These are phyloP conservation scores for Sphaerophoria rueppellii DNA, from an alignment of 2,888 invertebrate species.

Conservation along the genomic window DNA sequence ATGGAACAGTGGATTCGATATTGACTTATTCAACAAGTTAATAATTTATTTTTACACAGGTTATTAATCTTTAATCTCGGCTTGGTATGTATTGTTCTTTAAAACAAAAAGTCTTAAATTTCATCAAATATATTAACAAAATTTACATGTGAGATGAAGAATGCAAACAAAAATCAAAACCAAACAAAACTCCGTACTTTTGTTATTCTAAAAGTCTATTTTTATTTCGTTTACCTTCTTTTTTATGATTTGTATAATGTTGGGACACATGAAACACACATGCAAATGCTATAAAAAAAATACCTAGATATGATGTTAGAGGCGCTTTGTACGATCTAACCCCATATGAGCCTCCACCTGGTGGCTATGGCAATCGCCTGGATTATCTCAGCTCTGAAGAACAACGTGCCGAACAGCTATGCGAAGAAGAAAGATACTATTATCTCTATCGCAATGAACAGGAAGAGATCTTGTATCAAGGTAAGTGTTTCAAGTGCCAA, in stretches of 20 bases:
- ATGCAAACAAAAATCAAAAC: constrained; percentile 45
- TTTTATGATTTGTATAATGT: constrained; percentile 73
- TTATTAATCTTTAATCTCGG: constrained; percentile 67
- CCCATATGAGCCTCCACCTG: constrained; percentile 90
- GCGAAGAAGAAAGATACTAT: constrained; percentile 97
- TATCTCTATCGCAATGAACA: constrained; percentile 93
- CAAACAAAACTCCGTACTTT: constrained; percentile 20
- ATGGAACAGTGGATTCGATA: constrained; percentile 52
- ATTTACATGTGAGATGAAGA: constrained; percentile 49
- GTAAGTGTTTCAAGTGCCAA: constrained; percentile 83
- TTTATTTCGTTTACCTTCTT: constrained; percentile 70
- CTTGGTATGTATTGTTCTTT: constrained; percentile 70
- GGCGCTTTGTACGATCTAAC: constrained; percentile 94
- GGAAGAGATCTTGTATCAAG: constrained; percentile 95
- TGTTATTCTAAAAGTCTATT: constrained; percentile 60
- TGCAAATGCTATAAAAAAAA: constrained; percentile 70
- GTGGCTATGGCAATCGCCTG: constrained; percentile 85
- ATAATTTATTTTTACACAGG: constrained; percentile 67
- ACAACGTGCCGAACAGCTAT: constrained; percentile 92
- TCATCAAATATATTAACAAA: constrained; percentile 15
- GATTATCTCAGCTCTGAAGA: constrained; percentile 88
- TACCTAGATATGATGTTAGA: constrained; percentile 94
- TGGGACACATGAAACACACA: constrained; percentile 72
- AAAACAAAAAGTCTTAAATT: constrained; percentile 34
- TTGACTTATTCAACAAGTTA: constrained; percentile 67